Evolutionary conservation across 1,140 invertebrate species (phyloP).

Genomic region (Dreissena rostriformis): DNA sequence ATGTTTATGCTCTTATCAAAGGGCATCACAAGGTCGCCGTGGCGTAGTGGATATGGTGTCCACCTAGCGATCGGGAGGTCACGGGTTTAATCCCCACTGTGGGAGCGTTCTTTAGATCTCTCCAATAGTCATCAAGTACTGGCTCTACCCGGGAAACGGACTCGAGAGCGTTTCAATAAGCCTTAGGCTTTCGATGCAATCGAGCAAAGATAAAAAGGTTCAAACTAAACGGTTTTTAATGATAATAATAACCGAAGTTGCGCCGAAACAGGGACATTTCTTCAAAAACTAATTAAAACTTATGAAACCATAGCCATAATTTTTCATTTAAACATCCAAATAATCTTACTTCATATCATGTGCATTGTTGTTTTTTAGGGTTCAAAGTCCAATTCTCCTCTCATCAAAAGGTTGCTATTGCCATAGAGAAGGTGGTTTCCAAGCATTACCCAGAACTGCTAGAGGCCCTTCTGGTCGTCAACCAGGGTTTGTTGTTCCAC

Average conservation of each 20-base stretch:
- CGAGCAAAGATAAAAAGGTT: too few relatives aligned
- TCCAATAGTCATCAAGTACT: too few relatives aligned
- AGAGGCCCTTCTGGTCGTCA: constrained; percentile 76
- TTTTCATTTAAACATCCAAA: not conserved
- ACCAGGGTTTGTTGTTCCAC: constrained; percentile 78
- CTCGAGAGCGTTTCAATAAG: too few relatives aligned
- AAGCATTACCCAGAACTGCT: constrained; percentile 79
- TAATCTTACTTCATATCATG: not conserved
- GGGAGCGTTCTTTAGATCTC: too few relatives aligned
- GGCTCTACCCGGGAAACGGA: too few relatives aligned
- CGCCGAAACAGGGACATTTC: not conserved
- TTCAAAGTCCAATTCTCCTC: constrained; percentile 74
- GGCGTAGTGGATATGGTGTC: too few relatives aligned
- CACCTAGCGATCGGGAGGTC: too few relatives aligned
- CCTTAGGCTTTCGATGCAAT: too few relatives aligned
- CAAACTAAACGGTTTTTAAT: too few relatives aligned
- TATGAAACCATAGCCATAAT: not conserved
- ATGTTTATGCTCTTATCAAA: too few relatives aligned
- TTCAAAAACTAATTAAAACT: not conserved
- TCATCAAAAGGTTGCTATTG: constrained; percentile 76
- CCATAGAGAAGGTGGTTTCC: constrained; percentile 70
- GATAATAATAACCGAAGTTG: not conserved
- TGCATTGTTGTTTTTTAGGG: constrained; percentile 64
- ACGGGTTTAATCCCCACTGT: too few relatives aligned
- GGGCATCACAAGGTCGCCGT: too few relatives aligned